phyloP scores from a whole-genome alignment of 2,113 vertebrate species.

The Anolis carolinensis region DNA sequence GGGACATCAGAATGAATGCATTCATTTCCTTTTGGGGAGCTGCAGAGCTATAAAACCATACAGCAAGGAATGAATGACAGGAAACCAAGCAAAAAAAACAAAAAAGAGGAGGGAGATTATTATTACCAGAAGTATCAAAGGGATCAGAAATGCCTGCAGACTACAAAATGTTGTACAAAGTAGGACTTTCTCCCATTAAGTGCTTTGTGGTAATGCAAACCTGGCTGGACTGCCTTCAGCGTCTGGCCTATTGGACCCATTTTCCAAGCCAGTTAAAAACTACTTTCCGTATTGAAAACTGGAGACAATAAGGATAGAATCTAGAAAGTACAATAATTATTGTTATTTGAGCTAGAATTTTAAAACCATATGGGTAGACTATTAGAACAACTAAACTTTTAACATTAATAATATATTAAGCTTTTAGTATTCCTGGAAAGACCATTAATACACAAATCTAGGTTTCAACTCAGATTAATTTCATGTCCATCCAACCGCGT shows the following conservation, averaged over 20 bases:
- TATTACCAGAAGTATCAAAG: background rate
- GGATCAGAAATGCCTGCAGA: background rate
- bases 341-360: conserved; percentile 15
- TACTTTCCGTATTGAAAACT: background rate
- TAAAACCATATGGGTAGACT: conserved; percentile 41
- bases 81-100: conserved; percentile 10
- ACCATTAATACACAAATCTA: conserved; percentile 54
- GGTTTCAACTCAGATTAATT: conserved; percentile 37
- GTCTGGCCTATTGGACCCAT: background rate
- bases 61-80: conserved; percentile 35
- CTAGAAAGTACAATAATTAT: conserved; percentile 5
- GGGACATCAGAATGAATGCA: conserved; percentile 2
- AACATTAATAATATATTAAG: conserved; percentile 61
- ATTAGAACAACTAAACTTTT: conserved; percentile 42
- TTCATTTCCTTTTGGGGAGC: conserved; percentile 17
- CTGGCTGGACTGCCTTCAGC: rapidly evolving
- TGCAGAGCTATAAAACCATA: conserved; percentile 36
- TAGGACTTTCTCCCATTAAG: conserved; percentile 10
- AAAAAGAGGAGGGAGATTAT: conserved; percentile 17
- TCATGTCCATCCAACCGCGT: background rate
- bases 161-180: conserved; percentile 11
- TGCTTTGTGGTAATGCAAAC: conserved; percentile 3
- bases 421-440: conserved; percentile 48
- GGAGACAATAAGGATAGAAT: background rate
- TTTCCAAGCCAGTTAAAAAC: conserved; percentile 3